Base-by-base conservation (phyloP, 2,113 vertebrate genomes). In the Otus sunia region DNA sequence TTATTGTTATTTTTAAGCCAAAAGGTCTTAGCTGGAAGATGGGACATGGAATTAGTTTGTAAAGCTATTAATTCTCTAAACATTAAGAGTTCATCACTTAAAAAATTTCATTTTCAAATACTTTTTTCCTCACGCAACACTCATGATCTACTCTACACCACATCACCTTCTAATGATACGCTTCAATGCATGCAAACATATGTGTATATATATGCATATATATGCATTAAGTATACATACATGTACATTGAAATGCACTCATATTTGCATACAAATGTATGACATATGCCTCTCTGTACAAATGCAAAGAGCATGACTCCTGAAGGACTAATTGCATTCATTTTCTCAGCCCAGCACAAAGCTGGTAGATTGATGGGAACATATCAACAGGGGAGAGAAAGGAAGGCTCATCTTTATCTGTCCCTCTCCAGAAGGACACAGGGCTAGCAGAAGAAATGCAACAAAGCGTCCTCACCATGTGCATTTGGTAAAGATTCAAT, bases 241-340 rank as follows among this genome's bases (percentile, higher is more conserved):
- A 34, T 39, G 37, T 67, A 71, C 8, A 30, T 2, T 37, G 52
- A 85, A 81, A 92, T 41, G 12, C 9, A 71, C 23, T 58, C 3
- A 34, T 62, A 67, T 55, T 87, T 3, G 4, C 63, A 60, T 75
- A n/a, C 2, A 0, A 37, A 93, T 62, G 52, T 69, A 53, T 81
- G 72, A 93, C 27, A 29, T 78, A 59, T n/a, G 59, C 34, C 49
- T 81, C 78, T 47, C 79, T 32, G 5, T 74, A 96, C 69, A 23
- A 95, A 95, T 87, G 88, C 86, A 94, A 95, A 97, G 97, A 91
- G 68, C 94, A 97, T 81, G 95, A 97, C 97, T 98, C 97, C 94
- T 97, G 88, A 98, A 98, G 98, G 97, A 98, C 97, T 98, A 98
- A 99, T 98, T 98, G 97, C 98, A 98, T 98, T 98, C 97, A 96